Evolutionary conservation across 2,888 invertebrate genomes (phyloP).

Genomic region (Mesorhabditis belari): DNA sequence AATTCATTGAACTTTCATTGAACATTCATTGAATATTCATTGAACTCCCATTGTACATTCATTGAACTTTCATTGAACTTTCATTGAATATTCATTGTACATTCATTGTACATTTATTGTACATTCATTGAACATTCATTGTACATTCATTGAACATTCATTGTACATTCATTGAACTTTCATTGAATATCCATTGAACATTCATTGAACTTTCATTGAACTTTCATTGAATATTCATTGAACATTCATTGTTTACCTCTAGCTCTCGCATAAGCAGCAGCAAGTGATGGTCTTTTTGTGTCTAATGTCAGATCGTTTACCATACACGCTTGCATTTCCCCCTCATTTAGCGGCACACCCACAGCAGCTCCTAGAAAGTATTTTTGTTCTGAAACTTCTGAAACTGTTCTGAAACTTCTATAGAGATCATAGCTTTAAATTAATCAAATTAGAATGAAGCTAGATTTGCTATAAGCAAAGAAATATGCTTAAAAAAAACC

Average conservation of each 20-base stretch:
- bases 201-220: no score
- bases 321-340: slow-evolving; percentile 82
- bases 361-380: slow-evolving; percentile 72
- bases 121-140: background rate
- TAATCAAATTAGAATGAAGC: background rate
- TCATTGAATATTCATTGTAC: no score
- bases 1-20: no score
- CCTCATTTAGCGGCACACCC: slow-evolving; percentile 69
- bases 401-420: background rate
- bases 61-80: no score
- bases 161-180: no score
- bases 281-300: slow-evolving; percentile 61
- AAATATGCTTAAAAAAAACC: no score
- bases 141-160: background rate
- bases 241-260: slow-evolving; percentile 63
- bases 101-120: no score
- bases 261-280: slow-evolving; percentile 86
- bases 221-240: no score
- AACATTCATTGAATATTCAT: no score
- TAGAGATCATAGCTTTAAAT: background rate
- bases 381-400: no score
- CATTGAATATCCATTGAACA: no score
- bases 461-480: background rate
- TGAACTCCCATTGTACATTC: no score
- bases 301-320: slow-evolving; percentile 72